Percentiles rank a stretch among this genome's conserved stretches.
Evolutionary conservation across 2,797 vertebrate species (phyloP).

Genomic region (Geotrypetes seraphini): DNA sequence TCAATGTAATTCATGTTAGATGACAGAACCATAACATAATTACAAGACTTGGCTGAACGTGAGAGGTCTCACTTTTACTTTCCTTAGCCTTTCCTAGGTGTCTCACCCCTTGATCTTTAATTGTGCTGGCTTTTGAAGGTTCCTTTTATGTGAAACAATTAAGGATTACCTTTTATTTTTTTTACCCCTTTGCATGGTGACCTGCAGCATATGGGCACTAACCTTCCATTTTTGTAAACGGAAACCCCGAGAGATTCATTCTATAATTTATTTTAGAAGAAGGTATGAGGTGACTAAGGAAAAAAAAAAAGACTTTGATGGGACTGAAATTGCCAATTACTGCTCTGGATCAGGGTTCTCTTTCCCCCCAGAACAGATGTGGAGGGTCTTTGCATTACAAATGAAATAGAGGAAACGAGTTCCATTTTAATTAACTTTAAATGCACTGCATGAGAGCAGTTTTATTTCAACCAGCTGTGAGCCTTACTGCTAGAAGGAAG

Average conservation of each 20-base stretch:
- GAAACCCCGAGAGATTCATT: conserved; percentile 29
- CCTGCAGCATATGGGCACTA: conserved; percentile 29
- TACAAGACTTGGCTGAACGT: conserved; percentile 8
- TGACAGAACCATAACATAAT: conserved; percentile 13
- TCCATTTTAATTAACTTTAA: conserved; percentile 33
- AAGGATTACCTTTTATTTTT: too few species aligned
- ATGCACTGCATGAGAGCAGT: conserved; percentile 22
- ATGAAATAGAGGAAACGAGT: background rate
- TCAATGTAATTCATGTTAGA: too few species aligned
- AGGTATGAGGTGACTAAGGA: conserved; percentile 38
- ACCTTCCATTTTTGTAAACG: conserved; percentile 24
- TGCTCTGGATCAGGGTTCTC: background rate
- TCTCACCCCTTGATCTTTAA: conserved; percentile 44
- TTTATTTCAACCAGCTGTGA: conserved; percentile 45
- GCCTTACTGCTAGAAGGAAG: conserved; percentile 26
- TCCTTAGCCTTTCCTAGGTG: conserved; percentile 21
- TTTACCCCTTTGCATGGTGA: conserved; percentile 27
- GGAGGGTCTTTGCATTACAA: conserved; percentile 21
- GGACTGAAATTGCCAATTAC: conserved; percentile 19
- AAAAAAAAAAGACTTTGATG: conserved; percentile 30
- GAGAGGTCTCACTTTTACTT: conserved; percentile 17
- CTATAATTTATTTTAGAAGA: conserved; percentile 43
- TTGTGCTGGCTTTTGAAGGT: conserved; percentile 16
- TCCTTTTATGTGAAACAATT: conserved; percentile 16
- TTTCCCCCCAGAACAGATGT: conserved; percentile 9